Evolutionary conservation across 2,797 vertebrate genomes (phyloP).

Genomic region (Lutjanus argentimaculatus): DNA sequence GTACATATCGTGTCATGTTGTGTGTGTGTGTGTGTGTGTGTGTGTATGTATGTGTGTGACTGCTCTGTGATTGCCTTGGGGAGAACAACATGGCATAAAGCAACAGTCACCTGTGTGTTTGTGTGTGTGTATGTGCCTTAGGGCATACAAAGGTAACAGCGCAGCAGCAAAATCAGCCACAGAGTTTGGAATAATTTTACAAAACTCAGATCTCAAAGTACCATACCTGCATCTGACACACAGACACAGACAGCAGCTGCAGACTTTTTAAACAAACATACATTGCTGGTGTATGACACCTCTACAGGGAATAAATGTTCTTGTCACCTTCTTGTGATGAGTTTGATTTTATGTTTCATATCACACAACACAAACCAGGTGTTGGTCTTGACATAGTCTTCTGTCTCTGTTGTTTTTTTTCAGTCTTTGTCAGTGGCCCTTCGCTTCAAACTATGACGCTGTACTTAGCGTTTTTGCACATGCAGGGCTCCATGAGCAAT

Average conservation of each 20-base stretch:
- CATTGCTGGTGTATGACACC: neutral
- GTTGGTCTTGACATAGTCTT: neutral
- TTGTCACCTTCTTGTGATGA: conserved; percentile 3
- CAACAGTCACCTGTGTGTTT: conserved; percentile 64
- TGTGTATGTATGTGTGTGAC: conserved; percentile 24
- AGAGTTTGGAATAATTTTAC: conserved; percentile 57
- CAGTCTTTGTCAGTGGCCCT: too few relatives aligned
- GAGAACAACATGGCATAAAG: conserved; percentile 67
- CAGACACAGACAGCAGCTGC: conserved; percentile 3
- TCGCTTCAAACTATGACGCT: too few relatives aligned
- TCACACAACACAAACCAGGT: neutral
- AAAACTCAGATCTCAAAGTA: conserved; percentile 53
- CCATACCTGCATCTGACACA: conserved; percentile 19
- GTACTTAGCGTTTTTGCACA: too few relatives aligned
- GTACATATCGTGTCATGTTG: conserved; percentile 37
- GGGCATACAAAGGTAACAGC: conserved; percentile 63
- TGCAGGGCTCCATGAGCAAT: too few relatives aligned
- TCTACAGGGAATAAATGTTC: conserved; percentile 5
- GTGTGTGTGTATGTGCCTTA: conserved; percentile 60
- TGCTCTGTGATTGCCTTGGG: conserved; percentile 58
- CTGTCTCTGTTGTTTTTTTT: neutral
- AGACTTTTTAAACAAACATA: conserved; percentile 22
- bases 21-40: conserved; percentile 13
- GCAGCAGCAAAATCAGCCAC: conserved; percentile 49
- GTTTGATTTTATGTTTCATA: conserved; percentile 6